Conservation (phyloP, 2,113 vertebrate genomes). For the Phoenicopterus ruber region DNA sequence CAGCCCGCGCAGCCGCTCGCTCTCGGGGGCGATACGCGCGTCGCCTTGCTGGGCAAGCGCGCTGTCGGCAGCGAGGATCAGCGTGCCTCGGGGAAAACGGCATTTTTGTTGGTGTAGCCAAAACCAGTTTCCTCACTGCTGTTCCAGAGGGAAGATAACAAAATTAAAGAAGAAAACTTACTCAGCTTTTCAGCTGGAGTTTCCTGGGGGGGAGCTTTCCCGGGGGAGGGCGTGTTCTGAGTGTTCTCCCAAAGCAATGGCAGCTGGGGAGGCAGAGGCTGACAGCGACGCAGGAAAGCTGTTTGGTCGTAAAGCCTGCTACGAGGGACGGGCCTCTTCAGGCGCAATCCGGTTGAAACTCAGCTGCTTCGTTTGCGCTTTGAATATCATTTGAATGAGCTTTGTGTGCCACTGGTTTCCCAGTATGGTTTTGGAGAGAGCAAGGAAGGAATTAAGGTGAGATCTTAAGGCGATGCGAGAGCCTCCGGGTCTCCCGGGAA, state of each 20-base stretch:
- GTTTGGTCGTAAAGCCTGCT: not conserved
- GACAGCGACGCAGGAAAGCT: not conserved
- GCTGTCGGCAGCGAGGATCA: not conserved
- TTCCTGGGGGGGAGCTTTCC: not conserved
- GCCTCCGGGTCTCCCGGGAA: not conserved
- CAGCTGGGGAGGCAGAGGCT: not conserved
- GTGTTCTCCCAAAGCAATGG: not conserved
- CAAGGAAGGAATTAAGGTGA: not conserved
- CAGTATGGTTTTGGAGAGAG: not conserved
- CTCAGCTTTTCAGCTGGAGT: accelerated
- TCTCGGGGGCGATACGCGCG: accelerated
- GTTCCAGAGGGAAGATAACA: not conserved
- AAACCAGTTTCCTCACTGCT: not conserved
- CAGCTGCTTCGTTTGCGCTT: not conserved
- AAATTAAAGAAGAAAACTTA: not conserved
- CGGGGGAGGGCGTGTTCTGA: accelerated
- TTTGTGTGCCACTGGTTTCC: not conserved
- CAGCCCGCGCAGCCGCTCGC: not conserved
- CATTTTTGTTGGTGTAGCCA: not conserved
- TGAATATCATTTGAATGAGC: accelerated
- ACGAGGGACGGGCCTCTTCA: not conserved
- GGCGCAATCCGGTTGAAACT: accelerated
- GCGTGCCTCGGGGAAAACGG: not conserved
- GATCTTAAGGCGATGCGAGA: not conserved
- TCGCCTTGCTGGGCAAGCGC: not conserved